These are phyloP conservation scores for Oxycera nigricornis DNA, from an alignment of 2,888 invertebrate species.

Conservation along the genomic window DNA sequence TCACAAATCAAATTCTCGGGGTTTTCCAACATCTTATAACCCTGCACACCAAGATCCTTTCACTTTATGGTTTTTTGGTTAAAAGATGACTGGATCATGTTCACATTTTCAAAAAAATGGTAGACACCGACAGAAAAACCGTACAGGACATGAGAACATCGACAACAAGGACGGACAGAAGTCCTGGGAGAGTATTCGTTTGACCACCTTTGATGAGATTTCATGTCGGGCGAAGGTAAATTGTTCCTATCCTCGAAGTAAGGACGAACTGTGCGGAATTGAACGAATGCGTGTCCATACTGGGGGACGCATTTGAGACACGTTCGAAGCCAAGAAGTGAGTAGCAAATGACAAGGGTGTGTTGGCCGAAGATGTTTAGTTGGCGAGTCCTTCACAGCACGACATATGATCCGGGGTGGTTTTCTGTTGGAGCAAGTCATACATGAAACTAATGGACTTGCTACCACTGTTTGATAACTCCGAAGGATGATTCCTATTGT, in stretches of 20 bases:
- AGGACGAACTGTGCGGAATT: not conserved
- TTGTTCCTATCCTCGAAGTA: not conserved
- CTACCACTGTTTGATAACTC: not conserved
- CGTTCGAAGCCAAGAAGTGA: not conserved
- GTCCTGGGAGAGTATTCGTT: not conserved
- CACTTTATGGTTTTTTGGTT: slow-evolving; percentile 12
- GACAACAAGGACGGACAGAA: not conserved
- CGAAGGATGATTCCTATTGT: too few species aligned
- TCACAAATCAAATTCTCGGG: slow-evolving; percentile 23
- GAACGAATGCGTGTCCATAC: not conserved
- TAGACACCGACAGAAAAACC: too few species aligned
- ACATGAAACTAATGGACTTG: not conserved
- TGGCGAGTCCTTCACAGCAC: too few species aligned
- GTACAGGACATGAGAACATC: not conserved
- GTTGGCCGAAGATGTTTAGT: not conserved
- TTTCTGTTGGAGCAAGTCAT: not conserved
- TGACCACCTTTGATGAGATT: slow-evolving; percentile 3
- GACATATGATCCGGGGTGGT: not conserved
- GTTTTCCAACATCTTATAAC: not conserved
- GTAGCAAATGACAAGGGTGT: not conserved
- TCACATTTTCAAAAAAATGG: not conserved
- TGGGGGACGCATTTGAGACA: not conserved
- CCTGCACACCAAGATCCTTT: not conserved
- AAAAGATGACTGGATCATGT: slow-evolving; percentile 22
- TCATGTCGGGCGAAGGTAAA: not conserved